Base-by-base conservation (phyloP, 2,113 vertebrate genomes). In the Lepidothrix coronata region DNA sequence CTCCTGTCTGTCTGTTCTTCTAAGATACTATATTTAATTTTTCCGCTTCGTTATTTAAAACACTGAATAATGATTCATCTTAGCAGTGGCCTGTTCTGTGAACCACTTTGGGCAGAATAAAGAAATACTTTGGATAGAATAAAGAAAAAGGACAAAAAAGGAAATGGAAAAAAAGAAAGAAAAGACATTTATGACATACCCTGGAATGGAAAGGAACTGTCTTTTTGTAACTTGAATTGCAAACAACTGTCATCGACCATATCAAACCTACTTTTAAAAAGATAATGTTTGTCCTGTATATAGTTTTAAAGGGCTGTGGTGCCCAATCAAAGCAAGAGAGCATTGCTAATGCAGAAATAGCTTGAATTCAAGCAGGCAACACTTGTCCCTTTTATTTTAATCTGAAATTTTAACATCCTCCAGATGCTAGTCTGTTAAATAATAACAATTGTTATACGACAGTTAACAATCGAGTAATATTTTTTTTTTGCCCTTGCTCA, bases 1-100 rank as follows among this genome's bases (percentile, higher is more conserved):
- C 62, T 89, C 4, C 49, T 89, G 30, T 85, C 77, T 87, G 63
- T 75, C 76, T 88, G 44, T 82, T 89, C 82, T 92, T 94, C 80
- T 71, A 73, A 91, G 89, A 87, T 87, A 71, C 93, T 95, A 77
- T 95, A 94, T 95, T 97, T 97, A 95, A 95, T 95, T 94, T 95
- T 95, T 93, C 95, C 77, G 84, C 87, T 89, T 96, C 65, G 77
- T 95, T 97, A 92, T 96, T 94, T 93, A 91, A 84, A 12, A 85
- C 94, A 70, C 20, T 43, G 77, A 85, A 65, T 82, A 68, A 39
- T 96, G 94, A 96, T 94, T 97, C 97, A 97, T 96, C 92, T 77
- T 81, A 67, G 59, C 93, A 95, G 83, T 77, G 89, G 63, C 88
- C 92, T 90, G 59, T 91, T 77, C 87, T 65, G 58, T 89, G 91